A percentile compares a stretch with the other conserved stretches of the same genome.
Conservation (phyloP, 1,140 invertebrate species). For the Philotrypesis tridentata region DNA sequence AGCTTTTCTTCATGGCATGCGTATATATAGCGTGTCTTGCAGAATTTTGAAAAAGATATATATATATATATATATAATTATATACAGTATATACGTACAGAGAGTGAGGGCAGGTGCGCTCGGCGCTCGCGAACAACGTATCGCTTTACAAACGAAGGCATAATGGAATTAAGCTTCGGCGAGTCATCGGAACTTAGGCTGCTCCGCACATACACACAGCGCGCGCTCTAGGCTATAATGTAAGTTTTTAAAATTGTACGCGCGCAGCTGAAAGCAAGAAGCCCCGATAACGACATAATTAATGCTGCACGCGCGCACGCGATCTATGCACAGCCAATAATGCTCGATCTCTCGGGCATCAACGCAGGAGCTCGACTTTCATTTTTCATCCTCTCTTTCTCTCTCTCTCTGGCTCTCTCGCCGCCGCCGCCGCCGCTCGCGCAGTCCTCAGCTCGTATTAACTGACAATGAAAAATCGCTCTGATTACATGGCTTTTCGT, state of each 20-base stretch:
- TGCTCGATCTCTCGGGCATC: not conserved
- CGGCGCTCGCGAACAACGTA: too few species aligned
- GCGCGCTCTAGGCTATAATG: not conserved
- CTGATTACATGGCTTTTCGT: not conserved
- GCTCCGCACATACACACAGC: too few species aligned
- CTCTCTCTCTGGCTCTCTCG: too few species aligned
- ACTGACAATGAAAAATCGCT: not conserved
- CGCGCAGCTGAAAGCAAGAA: not conserved
- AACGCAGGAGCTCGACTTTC: not conserved
- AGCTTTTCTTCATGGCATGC: too few species aligned
- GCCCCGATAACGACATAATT: not conserved
- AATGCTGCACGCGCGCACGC: not conserved
- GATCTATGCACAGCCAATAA: not conserved
- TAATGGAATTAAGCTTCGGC: not conserved
- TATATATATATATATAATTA: too few species aligned
- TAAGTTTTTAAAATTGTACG: not conserved
- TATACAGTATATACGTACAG: too few species aligned
- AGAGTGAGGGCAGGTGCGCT: too few species aligned
- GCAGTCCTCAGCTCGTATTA: not conserved
- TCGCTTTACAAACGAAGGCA: not conserved
- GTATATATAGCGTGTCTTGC: too few species aligned
- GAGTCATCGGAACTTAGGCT: not conserved
- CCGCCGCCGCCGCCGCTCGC: too few species aligned
- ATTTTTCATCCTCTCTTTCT: not conserved
- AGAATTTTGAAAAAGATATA: too few species aligned